Evolutionary conservation across 2,888 invertebrate genomes (phyloP), one percentile per base, ranked within the genome.

Genomic region (Leptinotarsa rubiginosa): DNA sequence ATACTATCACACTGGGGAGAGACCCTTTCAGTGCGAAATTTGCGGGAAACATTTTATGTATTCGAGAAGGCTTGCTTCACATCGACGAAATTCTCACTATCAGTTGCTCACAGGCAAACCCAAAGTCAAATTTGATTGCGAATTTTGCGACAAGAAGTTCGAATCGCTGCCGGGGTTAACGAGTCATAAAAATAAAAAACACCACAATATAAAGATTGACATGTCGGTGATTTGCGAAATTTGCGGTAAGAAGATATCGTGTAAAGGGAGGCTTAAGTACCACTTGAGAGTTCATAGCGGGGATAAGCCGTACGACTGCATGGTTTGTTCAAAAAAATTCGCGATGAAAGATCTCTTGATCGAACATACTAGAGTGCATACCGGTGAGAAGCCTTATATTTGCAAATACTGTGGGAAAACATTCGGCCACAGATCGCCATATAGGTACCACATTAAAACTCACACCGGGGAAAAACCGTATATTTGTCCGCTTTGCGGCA

Each of bases 381-480:
- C 84, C 18, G 84, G 84, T 0, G 82, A 82, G 87, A 90, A 90
- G 73, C 84, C 84, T 10, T 84, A 83, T 65, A 83, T 82, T 18
- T 86, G 86, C 73, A 78, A 80, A 22, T 83, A 81, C 69, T 86
- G 86, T 77, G 85, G 85, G 10, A 85, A 85, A 72, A 82, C 82
- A n/a, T 81, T 92, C 86, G 91, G 90, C 47, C 91, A 91, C 85
- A 89, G 91, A 80, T 90, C 90, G 83, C 90, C 91, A 82, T 86
- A 91, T 78, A 90, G 90, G 56, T 87, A 91, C 70, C 92, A 92
- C 87, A 90, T 91, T 86, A 89, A 91, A 70, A 90, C 90, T 65
- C 91, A 92, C 86, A 90, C 90, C 0, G 91, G 91, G 0, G 91
- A 91, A 87, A 89, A 90, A 84, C 91, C 91, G 65, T 90, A 91